phyloP scores from a whole-genome alignment of 2,113 vertebrate genomes.

The Dunckerocampus dactyliophorus region DNA sequence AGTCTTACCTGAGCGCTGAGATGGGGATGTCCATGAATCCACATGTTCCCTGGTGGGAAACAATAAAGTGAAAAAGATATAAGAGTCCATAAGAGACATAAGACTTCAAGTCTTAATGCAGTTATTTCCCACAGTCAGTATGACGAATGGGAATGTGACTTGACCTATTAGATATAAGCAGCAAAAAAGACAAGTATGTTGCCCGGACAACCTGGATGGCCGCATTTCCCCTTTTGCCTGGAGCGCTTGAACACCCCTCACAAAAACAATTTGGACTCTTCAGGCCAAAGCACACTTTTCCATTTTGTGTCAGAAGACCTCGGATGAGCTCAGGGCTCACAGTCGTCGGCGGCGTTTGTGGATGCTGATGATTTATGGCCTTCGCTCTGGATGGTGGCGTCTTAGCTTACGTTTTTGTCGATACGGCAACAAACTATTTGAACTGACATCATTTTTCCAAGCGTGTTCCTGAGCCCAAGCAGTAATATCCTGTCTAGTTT shows the following conservation, averaged over 20 bases:
- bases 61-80: not conserved
- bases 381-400: not conserved
- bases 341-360: conserved; percentile 1
- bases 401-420: conserved; percentile 1
- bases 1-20: no score
- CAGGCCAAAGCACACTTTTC: conserved; percentile 11
- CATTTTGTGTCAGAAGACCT: conserved; percentile 11
- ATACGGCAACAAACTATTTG: conserved; percentile 8
- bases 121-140: not conserved
- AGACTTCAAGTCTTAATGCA: not conserved
- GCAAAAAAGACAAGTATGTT: not conserved
- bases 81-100: no score
- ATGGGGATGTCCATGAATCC: no score
- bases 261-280: not conserved
- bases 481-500: conserved; percentile 3
- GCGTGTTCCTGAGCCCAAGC: not conserved
- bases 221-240: not conserved
- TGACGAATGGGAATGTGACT: not conserved
- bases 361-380: conserved; percentile 13
- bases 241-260: not conserved
- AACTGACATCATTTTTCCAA: conserved; percentile 12
- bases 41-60: no score
- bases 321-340: not conserved
- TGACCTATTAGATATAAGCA: not conserved
- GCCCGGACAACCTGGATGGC: not conserved